These are phyloP conservation scores for Myiotriccus ornatus DNA, from an alignment of 2,797 vertebrate species.

Conservation along the genomic window DNA sequence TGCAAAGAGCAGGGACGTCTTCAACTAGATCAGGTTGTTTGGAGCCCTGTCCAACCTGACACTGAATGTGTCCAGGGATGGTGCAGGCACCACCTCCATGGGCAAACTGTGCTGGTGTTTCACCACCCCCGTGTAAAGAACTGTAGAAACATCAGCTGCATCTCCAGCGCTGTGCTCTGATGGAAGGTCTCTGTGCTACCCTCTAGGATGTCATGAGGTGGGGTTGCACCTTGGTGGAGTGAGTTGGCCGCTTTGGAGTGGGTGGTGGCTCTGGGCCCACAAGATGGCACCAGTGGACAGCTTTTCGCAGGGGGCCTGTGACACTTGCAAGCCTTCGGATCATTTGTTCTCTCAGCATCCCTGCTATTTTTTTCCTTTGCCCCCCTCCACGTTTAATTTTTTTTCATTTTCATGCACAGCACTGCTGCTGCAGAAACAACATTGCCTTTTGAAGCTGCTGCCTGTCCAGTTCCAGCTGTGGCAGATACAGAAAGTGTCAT, in stretches of 20 bases:
- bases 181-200: neutral
- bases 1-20: neutral
- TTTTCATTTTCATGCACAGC: neutral
- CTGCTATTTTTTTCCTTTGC: neutral
- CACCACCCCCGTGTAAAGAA: neutral
- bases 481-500: neutral
- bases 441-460: neutral
- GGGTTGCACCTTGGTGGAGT: neutral
- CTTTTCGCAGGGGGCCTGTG: neutral
- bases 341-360: fast-evolving
- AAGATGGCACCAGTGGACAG: slow-evolving; percentile 55
- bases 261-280: neutral
- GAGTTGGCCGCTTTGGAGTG: neutral
- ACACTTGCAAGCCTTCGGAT: neutral
- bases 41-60: neutral
- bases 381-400: neutral
- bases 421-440: neutral
- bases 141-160: neutral
- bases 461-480: neutral
- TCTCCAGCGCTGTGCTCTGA: neutral
- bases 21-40: neutral
- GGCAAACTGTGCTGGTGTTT: neutral
- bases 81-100: neutral
- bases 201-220: neutral
- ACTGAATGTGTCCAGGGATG: neutral